These are phyloP conservation scores for Papio anubis DNA, from an alignment of 2,113 vertebrate genomes.

Conservation along the genomic window DNA sequence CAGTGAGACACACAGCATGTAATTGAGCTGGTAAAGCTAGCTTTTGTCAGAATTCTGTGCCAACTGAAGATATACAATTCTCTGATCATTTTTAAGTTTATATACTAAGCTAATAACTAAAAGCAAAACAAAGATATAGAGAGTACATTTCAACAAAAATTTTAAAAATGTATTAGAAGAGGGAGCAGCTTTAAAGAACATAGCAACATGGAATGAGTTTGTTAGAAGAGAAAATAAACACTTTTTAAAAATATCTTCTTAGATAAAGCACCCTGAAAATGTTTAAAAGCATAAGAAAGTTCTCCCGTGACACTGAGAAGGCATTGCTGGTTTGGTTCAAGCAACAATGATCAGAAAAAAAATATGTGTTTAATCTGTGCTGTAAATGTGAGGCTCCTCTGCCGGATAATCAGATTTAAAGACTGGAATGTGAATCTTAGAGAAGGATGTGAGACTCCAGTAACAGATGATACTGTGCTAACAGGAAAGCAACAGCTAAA, in stretches of 20 bases:
- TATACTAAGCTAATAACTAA: not conserved
- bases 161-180: not conserved
- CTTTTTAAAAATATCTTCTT: not conserved
- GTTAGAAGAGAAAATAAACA: not conserved
- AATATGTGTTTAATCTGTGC: not conserved
- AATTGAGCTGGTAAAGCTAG: not conserved
- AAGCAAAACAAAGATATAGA: not conserved
- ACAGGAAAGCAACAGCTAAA: not conserved
- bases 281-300: not conserved
- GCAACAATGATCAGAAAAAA: not conserved
- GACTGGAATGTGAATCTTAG: not conserved
- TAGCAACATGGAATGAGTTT: not conserved
- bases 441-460: not conserved
- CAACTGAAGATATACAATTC: not conserved
- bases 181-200: not conserved
- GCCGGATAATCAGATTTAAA: not conserved
- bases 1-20: not conserved
- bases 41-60: not conserved
- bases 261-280: not conserved
- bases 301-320: not conserved
- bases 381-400: not conserved
- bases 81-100: not conserved
- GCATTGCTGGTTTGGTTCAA: not conserved
- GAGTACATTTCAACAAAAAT: not conserved
- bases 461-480: not conserved